Evolutionary conservation across 64 coral and sea anemone genomes (phyloP), one percentile per base, ranked within the genome.

Genomic region (Dendronephthya gigantea): DNA sequence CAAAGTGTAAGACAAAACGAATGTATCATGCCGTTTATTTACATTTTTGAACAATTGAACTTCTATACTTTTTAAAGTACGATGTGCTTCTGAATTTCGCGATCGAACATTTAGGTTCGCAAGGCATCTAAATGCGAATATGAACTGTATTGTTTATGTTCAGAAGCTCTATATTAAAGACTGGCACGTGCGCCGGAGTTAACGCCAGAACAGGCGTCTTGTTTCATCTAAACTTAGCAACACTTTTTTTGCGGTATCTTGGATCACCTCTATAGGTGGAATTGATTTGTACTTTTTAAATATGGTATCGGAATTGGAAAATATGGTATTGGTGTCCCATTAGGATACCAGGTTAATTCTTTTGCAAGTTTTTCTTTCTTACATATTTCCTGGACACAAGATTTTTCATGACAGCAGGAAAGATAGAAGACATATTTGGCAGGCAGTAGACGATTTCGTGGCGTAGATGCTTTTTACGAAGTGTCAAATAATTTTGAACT

Each of bases 371-470:
- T 38, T 86, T 69, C 89, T 56, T 85, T 29, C 40, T 66, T 74
- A 35, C 89, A 90, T 9, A 81, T 62, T 41, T 83, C 39, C 74
- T 90, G 89, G 29, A 86, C 49, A 22, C 89, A 90, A 12, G 74
- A 23, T 28, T 49, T 36, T 59, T 90, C 33, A 52, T 56, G 86
- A 36, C 89, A 90, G 40, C 89, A 86, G 31, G 27, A 27, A 4
- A 90, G 66, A 39, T 33, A 85, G 74, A 90, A 90, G 15, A 90
- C 48, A 86, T 90, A 90, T 50, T 90, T 85, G 15, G 8, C 31
- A 43, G 89, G 83, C 14, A 90, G 43, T n/a, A n/a, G n/a, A n/a
- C n/a, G n/a, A n/a, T n/a, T 52, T 59, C 68, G 5, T 79, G 28
- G 22, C 32, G 22, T 34, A 90, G 9, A 82, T 86, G 89, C 66